Conservation (phyloP, 2,797 vertebrate species). For the Pangasius macronema region DNA sequence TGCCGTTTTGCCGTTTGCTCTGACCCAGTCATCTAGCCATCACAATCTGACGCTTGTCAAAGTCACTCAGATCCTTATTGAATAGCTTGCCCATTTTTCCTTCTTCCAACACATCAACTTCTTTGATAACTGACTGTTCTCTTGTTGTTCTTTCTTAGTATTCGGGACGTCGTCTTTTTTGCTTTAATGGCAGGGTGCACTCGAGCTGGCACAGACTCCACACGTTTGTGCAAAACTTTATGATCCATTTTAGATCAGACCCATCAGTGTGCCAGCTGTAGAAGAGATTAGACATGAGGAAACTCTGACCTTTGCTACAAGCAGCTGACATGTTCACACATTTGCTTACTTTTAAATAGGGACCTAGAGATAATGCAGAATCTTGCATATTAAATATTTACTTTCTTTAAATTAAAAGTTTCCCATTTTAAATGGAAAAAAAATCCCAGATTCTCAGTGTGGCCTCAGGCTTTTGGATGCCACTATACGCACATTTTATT, state of each 20-base stretch:
- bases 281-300: not conserved
- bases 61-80: no score
- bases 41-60: no score
- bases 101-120: no score
- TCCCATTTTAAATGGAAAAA: not conserved
- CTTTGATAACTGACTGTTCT: no score
- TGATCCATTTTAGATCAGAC: not conserved
- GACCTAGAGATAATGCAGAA: not conserved
- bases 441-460: not conserved
- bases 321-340: not conserved
- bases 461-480: not conserved
- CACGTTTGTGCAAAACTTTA: not conserved
- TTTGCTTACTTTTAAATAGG: not conserved
- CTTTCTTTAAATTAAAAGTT: not conserved
- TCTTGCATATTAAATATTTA: not conserved
- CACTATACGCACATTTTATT: not conserved
- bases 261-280: not conserved
- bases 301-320: not conserved
- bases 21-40: no score
- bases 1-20: no score
- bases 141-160: not conserved
- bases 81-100: no score
- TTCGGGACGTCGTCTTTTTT: not conserved
- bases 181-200: not conserved
- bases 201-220: no score